A percentile compares a stretch with the other conserved stretches of the same genome.
These are phyloP conservation scores for Apocrypta bakeri DNA, from an alignment of 1,140 invertebrate species.

Conservation along the genomic window DNA sequence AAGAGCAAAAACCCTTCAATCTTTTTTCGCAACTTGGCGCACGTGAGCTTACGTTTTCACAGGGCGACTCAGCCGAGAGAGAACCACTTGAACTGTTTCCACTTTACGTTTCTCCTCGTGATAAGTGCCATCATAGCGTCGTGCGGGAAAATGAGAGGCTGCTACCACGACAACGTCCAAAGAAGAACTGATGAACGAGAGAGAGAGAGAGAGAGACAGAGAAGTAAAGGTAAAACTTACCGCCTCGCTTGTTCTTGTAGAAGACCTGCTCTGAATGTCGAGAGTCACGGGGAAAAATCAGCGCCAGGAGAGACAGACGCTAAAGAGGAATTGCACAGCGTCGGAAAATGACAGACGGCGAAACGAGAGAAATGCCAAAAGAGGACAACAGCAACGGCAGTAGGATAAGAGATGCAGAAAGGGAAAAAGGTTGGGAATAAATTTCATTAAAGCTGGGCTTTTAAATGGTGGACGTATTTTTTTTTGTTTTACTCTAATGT, in stretches of 20 bases:
- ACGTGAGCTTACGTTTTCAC: not conserved
- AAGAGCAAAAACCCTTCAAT: conserved; percentile 27
- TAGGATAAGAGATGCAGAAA: not conserved
- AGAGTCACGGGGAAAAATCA: conserved; percentile 1
- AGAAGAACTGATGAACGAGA: not conserved
- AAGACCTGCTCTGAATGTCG: not conserved
- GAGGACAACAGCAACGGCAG: not conserved
- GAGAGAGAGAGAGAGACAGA: conserved; percentile 8
- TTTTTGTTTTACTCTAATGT: too few species aligned
- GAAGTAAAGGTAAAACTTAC: not conserved
- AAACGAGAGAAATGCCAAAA: not conserved
- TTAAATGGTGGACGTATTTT: not conserved
- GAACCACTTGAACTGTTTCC: conserved; percentile 58
- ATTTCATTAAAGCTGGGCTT: conserved; percentile 9
- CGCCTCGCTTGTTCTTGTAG: not conserved
- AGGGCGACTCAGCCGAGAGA: not conserved
- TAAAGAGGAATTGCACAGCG: not conserved
- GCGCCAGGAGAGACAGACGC: not conserved
- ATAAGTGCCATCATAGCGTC: conserved; percentile 45
- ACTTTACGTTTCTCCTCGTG: conserved; percentile 48
- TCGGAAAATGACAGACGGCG: not conserved
- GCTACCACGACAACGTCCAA: not conserved
- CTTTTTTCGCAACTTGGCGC: not conserved
- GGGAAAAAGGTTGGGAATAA: not conserved
- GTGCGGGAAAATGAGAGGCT: conserved; percentile 47